Evolutionary conservation across 2,113 vertebrate genomes (phyloP), one percentile per base, ranked within the genome.

Genomic region (Pseudorasbora parva): DNA sequence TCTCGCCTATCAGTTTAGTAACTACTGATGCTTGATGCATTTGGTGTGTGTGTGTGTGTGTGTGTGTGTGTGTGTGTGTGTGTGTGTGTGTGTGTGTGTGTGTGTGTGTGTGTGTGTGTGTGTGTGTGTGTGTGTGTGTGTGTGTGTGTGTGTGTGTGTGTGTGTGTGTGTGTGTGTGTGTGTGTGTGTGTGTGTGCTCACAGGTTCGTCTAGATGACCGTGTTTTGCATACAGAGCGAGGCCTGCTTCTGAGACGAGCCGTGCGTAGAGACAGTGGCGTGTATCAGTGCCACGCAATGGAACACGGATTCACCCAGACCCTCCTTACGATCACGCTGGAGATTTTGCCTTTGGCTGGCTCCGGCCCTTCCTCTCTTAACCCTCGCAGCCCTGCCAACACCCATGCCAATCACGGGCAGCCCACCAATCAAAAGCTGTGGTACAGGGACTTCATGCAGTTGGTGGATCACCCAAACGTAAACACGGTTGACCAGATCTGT

Each of bases 361-460:
- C 94, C 0, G 89, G 92, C 1, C 72, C 73, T 54, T 87, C 91
- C 41, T 89, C 91, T 43, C 83, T 89, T 0, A 92, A 92, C 2
- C 78, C 89, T 21, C 89, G 91, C 4, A 86, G 37, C 90, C 1
- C 72, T 62, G 6, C n/a, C 69, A 84, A 75, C 30, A 74, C 56
- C 41, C 82, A 68, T 10, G 0, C 27, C 74, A 56, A 25, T 77
- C 51, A 57, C 5, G 84, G 82, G 30, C 89, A 81, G 8, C 78
- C 91, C 8, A 90, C 91, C 2, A 92, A 94, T 47, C 96, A 91
- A 81, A 96, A 96, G 89, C 91, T 97, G 66, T 99, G 98, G 98
- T 99, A 99, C 91, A 93, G 93, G 69, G 97, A 99, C 94, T 99
- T 99, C 90, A 95, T 99, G 91, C 96, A 97, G 90, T 91, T 99